Percentiles rank a stretch among this genome's conserved stretches.
Evolutionary conservation across 2,888 invertebrate genomes (phyloP).

Genomic region (Philonicus albiceps): DNA sequence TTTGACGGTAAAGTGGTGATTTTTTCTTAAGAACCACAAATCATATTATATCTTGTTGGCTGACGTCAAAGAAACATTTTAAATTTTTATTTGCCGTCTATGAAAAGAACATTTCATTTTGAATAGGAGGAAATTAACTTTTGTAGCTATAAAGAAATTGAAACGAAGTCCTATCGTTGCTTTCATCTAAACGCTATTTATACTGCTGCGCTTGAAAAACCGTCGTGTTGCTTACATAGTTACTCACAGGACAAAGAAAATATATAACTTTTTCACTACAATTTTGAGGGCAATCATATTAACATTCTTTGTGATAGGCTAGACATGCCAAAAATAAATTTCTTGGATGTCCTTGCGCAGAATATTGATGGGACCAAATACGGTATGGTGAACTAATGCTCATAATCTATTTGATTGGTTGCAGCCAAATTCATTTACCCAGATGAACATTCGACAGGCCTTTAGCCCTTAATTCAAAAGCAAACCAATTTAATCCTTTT

Average conservation of each 20-base stretch:
- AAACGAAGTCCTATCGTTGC: not conserved
- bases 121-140: not conserved
- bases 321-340: not conserved
- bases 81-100: not conserved
- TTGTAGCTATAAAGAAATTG: not conserved
- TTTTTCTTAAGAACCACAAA: not conserved
- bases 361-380: not conserved
- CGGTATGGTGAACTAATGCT: not conserved
- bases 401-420: not conserved
- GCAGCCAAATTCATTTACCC: not conserved
- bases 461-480: not conserved
- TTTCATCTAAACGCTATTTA: not conserved
- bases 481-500: not conserved
- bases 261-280: not conserved
- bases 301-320: not conserved
- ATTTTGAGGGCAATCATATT: not conserved
- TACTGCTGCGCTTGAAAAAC: not conserved
- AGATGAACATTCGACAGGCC: not conserved
- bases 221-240: not conserved
- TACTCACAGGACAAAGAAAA: not conserved
- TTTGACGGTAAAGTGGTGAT: not conserved
- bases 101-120: not conserved
- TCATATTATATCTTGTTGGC: not conserved
- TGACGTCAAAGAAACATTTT: not conserved
- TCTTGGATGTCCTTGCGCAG: not conserved